Evolutionary conservation across 2,797 vertebrate species (phyloP), one percentile per base, ranked within the genome.

Genomic region (Sebastes taczanowskii): DNA sequence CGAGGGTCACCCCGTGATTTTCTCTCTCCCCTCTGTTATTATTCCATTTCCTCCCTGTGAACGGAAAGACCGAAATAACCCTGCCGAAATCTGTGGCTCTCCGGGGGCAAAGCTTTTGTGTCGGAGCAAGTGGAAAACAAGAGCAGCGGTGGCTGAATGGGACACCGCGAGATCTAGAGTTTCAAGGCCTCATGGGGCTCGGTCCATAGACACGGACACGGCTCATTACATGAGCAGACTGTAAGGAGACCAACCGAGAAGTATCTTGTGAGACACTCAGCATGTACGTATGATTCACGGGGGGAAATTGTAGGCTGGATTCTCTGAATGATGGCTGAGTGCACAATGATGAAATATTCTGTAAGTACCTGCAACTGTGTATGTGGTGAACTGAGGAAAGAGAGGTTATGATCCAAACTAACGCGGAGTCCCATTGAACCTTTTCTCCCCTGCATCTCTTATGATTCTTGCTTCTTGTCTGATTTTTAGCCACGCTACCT

Each of bases 41-140:
- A 94, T 95, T 95, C 91, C 91, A 93, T 95, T 96, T 96, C 94
- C 95, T 95, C 87, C 73, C 80, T 58, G 60, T 89, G 89, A 95
- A 90, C 88, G 89, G 94, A 95, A 95, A 88, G 91, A 91, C 94
- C 30, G 59, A 95, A 96, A 96, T 96, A 96, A 93, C 92, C 86
- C 70, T 20, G 70, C 81, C 89, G 88, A 94, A 94, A 93, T 94
- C 89, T 92, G 92, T 91, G 93, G 83, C 93, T 94, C 95, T 95
- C 93, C 49, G 14, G 92, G 92, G 94, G 89, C 87, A 73, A 71
- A 81, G 82, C 84, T 86, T 94, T 95, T 94, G 92, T 94, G 93
- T 92, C 71, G 30, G 80, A 90, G 81, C 91, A 86, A 93, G 84
- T 92, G 88, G 90, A 93, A 94, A 94, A 93, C 91, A 90, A 90